These are phyloP conservation scores for Anoura caudifer DNA, from an alignment of 2,113 vertebrate genomes.

Conservation along the genomic window DNA sequence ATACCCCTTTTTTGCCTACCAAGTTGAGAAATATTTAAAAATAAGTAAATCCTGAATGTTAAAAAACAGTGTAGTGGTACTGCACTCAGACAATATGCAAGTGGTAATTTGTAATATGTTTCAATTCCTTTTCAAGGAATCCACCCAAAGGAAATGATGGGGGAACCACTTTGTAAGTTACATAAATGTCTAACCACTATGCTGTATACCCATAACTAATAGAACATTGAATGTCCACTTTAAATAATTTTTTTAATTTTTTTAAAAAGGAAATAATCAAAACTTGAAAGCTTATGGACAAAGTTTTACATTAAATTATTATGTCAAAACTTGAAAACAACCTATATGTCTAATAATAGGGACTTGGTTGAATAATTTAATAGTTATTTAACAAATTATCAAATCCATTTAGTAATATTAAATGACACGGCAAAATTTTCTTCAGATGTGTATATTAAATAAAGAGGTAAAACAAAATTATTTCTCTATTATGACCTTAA, in stretches of 20 bases:
- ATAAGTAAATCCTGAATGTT: slow-evolving; percentile 20
- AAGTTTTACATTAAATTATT: neutral
- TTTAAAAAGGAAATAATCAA: slow-evolving; percentile 3
- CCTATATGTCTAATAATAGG: neutral
- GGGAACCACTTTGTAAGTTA: neutral
- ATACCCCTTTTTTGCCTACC: neutral
- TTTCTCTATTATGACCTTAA: neutral
- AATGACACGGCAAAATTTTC: neutral
- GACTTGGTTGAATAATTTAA: neutral
- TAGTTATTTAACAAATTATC: neutral
- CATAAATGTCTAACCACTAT: neutral
- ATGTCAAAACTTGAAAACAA: neutral
- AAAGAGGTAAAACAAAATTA: neutral
- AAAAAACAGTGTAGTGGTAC: neutral
- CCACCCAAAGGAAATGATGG: neutral
- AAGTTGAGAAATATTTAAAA: slow-evolving; percentile 11
- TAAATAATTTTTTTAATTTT: neutral
- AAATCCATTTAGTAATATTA: neutral
- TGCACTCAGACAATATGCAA: neutral
- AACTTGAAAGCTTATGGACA: neutral
- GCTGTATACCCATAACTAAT: neutral
- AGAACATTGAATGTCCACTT: neutral
- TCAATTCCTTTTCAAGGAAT: neutral
- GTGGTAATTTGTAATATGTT: neutral
- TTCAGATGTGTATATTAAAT: neutral